phyloP scores from a whole-genome alignment of 2,888 invertebrate species.

The Melinopterus prodromus region DNA sequence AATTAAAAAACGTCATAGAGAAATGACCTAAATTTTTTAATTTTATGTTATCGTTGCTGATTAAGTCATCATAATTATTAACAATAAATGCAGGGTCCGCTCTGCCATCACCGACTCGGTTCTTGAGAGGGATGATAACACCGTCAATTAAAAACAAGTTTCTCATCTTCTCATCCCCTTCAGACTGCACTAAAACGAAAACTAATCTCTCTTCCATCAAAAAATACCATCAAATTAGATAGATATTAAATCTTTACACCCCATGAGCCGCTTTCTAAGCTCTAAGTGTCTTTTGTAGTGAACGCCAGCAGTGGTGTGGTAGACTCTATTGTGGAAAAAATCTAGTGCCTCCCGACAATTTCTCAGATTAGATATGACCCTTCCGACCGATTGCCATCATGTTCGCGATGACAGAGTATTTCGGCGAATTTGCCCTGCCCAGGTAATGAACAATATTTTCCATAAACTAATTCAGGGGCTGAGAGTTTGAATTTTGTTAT shows the following conservation, averaged over 20 bases:
- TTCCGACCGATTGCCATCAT: slow-evolving; percentile 53
- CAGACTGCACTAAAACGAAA: too few relatives aligned
- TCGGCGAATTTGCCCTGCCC: slow-evolving; percentile 63
- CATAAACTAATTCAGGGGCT: background rate
- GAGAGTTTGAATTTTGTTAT: too few relatives aligned
- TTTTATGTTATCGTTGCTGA: too few relatives aligned
- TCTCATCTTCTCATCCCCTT: too few relatives aligned
- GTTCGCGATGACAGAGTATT: slow-evolving; percentile 65
- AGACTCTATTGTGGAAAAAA: slow-evolving; percentile 8
- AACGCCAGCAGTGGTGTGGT: slow-evolving; percentile 6
- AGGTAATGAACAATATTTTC: slow-evolving; percentile 54
- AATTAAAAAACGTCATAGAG: too few relatives aligned
- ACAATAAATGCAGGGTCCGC: slow-evolving; percentile 37
- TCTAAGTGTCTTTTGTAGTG: background rate
- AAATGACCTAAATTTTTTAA: too few relatives aligned
- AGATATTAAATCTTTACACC: too few relatives aligned
- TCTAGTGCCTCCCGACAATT: slow-evolving; percentile 26
- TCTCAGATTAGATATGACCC: slow-evolving; percentile 40
- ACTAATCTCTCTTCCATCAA: too few relatives aligned
- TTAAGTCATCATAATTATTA: too few relatives aligned
- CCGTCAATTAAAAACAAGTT: background rate
- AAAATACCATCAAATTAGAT: too few relatives aligned
- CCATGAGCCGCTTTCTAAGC: too few relatives aligned
- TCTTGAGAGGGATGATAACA: background rate
- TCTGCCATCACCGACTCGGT: slow-evolving; percentile 17